These are phyloP conservation scores for Pseudococcus viburni DNA, from an alignment of 2,888 invertebrate genomes.

Conservation along the genomic window DNA sequence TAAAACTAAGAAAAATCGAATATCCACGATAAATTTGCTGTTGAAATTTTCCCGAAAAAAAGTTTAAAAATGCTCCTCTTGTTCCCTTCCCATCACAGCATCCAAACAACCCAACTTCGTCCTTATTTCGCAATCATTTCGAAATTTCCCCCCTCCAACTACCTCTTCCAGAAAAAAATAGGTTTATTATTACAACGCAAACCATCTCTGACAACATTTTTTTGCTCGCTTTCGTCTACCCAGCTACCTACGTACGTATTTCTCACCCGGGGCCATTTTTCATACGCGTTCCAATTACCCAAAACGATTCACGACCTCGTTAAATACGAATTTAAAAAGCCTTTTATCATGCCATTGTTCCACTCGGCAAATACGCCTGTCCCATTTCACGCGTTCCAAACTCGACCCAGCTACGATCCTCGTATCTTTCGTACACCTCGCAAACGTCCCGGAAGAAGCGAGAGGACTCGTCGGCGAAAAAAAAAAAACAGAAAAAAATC, in stretches of 20 bases:
- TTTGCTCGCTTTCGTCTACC: neutral
- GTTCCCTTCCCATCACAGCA: too few relatives aligned
- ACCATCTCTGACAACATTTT: neutral
- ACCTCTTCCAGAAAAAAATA: neutral
- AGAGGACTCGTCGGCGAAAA: neutral
- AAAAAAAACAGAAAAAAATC: neutral
- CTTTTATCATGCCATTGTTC: constrained; percentile 26
- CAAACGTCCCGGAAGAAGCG: neutral
- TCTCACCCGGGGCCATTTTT: neutral
- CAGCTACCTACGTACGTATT: neutral
- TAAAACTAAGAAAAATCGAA: too few relatives aligned
- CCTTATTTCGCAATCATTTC: too few relatives aligned
- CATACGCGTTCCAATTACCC: constrained; percentile 9
- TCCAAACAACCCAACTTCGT: too few relatives aligned
- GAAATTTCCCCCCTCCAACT: too few relatives aligned
- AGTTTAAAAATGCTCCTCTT: too few relatives aligned
- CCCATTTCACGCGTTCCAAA: neutral
- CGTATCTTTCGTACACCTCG: neutral
- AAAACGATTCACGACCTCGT: constrained; percentile 6
- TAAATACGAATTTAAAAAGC: constrained; percentile 40
- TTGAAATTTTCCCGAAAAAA: too few relatives aligned
- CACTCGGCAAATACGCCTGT: neutral
- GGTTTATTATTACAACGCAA: neutral
- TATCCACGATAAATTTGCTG: too few relatives aligned
- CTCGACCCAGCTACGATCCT: neutral